Percentiles rank a stretch among this genome's conserved stretches.
These are phyloP conservation scores for Xiphophorus maculatus DNA, from an alignment of 2,113 vertebrate species.

Conservation along the genomic window DNA sequence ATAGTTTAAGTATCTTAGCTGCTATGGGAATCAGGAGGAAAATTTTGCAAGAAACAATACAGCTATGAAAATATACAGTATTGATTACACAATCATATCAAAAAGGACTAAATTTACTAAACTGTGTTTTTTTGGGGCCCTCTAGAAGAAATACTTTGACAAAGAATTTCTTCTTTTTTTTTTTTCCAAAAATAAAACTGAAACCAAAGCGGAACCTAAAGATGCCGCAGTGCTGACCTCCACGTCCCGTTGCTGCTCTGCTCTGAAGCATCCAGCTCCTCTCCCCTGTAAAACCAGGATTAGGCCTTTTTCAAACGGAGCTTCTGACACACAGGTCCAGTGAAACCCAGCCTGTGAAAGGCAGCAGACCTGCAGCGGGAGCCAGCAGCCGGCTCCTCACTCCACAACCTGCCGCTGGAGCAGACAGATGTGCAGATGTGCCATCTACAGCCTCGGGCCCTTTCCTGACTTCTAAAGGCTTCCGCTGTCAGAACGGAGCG, in stretches of 20 bases:
- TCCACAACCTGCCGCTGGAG: conserved; percentile 57
- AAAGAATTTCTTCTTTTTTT: too few species aligned
- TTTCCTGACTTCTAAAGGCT: conserved; percentile 76
- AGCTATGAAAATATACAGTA: too few species aligned
- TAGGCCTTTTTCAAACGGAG: conserved; percentile 32
- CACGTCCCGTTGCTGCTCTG: neutral
- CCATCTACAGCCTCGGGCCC: conserved; percentile 70
- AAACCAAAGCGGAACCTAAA: too few species aligned
- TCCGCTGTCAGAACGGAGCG: conserved; percentile 65
- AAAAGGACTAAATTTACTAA: too few species aligned
- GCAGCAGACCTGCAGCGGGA: conserved; percentile 27
- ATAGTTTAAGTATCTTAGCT: too few species aligned
- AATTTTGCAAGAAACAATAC: too few species aligned
- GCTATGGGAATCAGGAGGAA: too few species aligned
- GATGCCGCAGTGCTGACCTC: neutral
- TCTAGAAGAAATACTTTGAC: too few species aligned
- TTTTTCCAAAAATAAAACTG: too few species aligned
- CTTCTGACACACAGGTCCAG: conserved; percentile 39
- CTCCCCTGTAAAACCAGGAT: conserved; percentile 19
- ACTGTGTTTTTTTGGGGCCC: too few species aligned
- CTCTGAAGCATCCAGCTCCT: conserved; percentile 1
- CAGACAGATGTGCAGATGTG: conserved; percentile 78
- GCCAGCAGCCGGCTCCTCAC: conserved; percentile 40
- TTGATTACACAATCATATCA: too few species aligned
- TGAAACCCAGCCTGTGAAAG: conserved; percentile 21